These are phyloP conservation scores for Aleiodes alternator DNA, from an alignment of 2,888 invertebrate species.

Conservation along the genomic window DNA sequence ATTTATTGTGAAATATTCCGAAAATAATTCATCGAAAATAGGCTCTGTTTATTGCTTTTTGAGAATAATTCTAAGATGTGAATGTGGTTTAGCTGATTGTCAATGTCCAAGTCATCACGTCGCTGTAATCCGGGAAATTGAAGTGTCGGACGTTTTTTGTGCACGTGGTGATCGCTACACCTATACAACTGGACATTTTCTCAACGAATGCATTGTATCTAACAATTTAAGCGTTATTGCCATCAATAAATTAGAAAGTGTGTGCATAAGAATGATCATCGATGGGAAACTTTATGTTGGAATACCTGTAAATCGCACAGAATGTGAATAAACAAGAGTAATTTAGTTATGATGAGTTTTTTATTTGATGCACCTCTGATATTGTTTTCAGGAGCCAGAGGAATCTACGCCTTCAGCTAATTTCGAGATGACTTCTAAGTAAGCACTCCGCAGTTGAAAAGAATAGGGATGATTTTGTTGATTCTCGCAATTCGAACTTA, in stretches of 20 bases:
- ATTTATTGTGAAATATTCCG: neutral
- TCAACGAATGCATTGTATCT: neutral
- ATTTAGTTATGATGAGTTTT: no score
- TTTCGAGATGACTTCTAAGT: no score
- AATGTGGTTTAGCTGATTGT: neutral
- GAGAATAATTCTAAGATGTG: neutral
- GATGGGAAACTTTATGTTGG: neutral
- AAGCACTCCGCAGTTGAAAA: no score
- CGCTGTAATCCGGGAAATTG: neutral
- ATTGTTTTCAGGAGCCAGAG: no score
- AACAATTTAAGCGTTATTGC: neutral
- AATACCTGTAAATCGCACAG: neutral
- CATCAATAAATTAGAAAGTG: neutral
- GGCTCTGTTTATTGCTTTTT: slow-evolving; percentile 13
- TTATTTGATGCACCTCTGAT: no score
- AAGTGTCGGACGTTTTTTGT: neutral
- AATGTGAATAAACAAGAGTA: neutral
- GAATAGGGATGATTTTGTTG: no score
- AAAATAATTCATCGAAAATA: slow-evolving; percentile 3
- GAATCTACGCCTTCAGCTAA: no score
- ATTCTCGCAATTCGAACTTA: no score
- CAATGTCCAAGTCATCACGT: neutral
- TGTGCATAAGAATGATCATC: neutral
- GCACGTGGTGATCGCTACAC: neutral
- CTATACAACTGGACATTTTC: neutral